Evolutionary conservation across 2,113 vertebrate genomes (phyloP), one percentile per base, ranked within the genome.

Genomic region (Daboia siamensis): DNA sequence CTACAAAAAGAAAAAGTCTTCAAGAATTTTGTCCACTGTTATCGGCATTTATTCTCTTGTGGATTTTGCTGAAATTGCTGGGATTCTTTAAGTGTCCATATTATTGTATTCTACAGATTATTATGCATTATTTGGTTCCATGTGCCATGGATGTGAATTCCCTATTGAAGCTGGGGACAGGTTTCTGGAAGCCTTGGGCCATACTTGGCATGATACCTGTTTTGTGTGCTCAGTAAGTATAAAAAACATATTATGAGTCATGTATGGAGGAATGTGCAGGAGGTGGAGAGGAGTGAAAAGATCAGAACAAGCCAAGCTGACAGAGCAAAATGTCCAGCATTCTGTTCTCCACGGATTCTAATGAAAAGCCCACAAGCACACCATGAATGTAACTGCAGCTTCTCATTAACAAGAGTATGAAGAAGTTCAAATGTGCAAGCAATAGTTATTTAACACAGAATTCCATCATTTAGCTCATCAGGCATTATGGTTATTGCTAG

Each of bases 161-260:
- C 99, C 99, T 92, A 99, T 99, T 84, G 99, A 99, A 97, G 99
- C 99, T 3, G 99, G 99, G 2, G 99, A 99, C 96, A 98, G 98
- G 95, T 99, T 99, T 95, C 97, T 99, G 95, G 98, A 99, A 94
- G 99, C 99, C 39, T 95, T 99, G 88, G 98, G 99, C 54, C 98
- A 97, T 94, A 99, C 98, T 95, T 99, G 99, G 99, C 99, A 99
- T 6, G 99, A 99, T 95, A 99, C 99, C 94, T 99, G 99, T 97
- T 99, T 99, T 92, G 99, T 99, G 17, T 99, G 99, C 93, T 97
- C 98, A 0, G 99, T 99, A 98, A 97, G 97, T 98, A 92, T 93
- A 93, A 92, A 91, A 84, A 89, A 24, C 61, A n/a, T 46, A 1
- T 5, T 57, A 33, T 91, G 2, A 23, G 17, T 39, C 69, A 74